Evolutionary conservation across 2,797 vertebrate genomes (phyloP), one percentile per base, ranked within the genome.

Genomic region (Coccyzus lansbergi): DNA sequence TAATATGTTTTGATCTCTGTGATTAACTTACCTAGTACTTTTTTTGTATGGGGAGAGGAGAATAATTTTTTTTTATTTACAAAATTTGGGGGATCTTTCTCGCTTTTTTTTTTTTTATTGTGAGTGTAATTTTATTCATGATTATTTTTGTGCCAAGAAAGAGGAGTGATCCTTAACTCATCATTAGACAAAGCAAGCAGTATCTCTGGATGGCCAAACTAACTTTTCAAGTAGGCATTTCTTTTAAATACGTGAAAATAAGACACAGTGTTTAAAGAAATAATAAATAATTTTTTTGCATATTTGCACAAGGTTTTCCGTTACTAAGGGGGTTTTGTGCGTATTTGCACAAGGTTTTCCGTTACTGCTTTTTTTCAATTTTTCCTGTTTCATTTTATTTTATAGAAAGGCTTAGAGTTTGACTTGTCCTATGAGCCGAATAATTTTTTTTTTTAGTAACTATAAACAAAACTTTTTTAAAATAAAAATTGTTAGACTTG

Each of bases 171-270:
- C 87, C 91, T 83, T 93, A 94, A 62, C 88, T 78, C 79, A 56
- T 94, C 44, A 4, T 85, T 40, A 55, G 56, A 76, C 89, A 84
- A 85, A 82, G 49, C 86, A 36, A 40, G 55, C 85, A 31, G 63
- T 80, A 74, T 74, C 74, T 84, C 90, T 0, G 86, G 64, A 86
- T 94, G 93, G 93, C 90, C 79, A 88, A 93, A 92, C 65, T 90
- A 88, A 95, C 94, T 95, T 95, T 88, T 58, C 92, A 48, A 95
- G 93, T 88, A 86, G 71, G 14, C 29, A 36, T 90, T 95, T 59
- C 79, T 88, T 91, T 83, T 48, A 55, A 74, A 62, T n/a, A 33
- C 3, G 3, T 14, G 12, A 81, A 86, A 88, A 84, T n/a, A 10
- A 0, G 5, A 25, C 40, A 31, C 16, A 14, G 18, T 0, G 1